Base-by-base conservation (phyloP, 2,888 invertebrate species). In the Acanthoscelides obtectus region DNA sequence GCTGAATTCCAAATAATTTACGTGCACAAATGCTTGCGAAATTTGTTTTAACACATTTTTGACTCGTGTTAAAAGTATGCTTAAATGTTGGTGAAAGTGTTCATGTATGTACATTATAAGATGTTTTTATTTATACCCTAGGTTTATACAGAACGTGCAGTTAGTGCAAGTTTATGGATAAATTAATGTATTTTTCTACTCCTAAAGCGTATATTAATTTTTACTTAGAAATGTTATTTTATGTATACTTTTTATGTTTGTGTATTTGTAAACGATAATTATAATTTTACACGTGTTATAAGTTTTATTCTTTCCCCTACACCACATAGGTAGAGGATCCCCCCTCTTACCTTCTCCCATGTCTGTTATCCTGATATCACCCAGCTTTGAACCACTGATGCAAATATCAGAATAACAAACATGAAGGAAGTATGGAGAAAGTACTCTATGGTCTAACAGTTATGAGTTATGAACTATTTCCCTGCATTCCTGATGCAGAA, bases 161-260 rank as follows among this genome's bases (percentile, higher is more conserved):
- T 45, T 45, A 45, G 45, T 45, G 45, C 45, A 45, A 45, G 17
- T 45, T 45, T 17, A 45, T 71, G 63, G 74, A 75, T 70, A 70
- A 75, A 72, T 74, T 72, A 69, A 79, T 77, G 78, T 80, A 80
- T 80, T 80, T 80, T 80, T 80, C 79, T 80, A 80, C 80, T 80
- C 76, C 77, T 75, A 68, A 69, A 45, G 45, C 17, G 45, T 45
- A 45, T 45, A 45, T 45, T 45, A 45, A 45, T 45, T 45, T 12
- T 45, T 45, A 45, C 17, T 45, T 45, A 45, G 45, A 45, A 45
- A 45, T 45, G 12, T 25, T 25, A 8, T 45, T 45, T 45, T 45
- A 45, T 45, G 45, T 45, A 45, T 45, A n/a, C n/a, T 12, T 45
- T 45, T 45, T 12, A 45, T 12, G 45, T 45, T 45, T 45, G 5